Conservation (phyloP, 1,140 invertebrate genomes). For the Caenorhabditis remanei region DNA sequence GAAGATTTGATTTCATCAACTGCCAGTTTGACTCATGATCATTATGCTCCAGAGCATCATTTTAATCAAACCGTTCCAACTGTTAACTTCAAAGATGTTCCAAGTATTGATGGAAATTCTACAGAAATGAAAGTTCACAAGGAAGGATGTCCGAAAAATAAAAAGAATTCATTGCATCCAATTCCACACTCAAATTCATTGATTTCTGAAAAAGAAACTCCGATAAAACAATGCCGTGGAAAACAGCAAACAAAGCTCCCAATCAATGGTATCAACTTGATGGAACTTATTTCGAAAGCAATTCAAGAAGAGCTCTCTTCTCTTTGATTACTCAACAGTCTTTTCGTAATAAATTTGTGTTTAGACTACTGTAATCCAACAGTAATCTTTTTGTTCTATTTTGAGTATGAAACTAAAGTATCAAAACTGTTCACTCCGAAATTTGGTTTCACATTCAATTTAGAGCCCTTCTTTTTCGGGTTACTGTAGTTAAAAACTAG, state of each 20-base stretch:
- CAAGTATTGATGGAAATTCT: not conserved
- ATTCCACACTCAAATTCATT: slow-evolving; percentile 29
- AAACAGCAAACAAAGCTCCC: not conserved
- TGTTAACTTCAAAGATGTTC: not conserved
- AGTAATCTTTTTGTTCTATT: too few species aligned
- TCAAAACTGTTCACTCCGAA: too few species aligned
- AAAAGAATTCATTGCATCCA: not conserved
- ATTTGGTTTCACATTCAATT: too few species aligned
- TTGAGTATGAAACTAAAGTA: too few species aligned
- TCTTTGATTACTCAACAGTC: not conserved
- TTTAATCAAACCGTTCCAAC: not conserved
- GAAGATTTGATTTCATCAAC: slow-evolving; percentile 13
- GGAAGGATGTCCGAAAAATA: slow-evolving; percentile 24
- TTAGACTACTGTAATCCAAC: not conserved
- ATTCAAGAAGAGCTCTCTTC: slow-evolving; percentile 7
- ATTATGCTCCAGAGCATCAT: slow-evolving; percentile 16
- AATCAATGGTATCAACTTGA: slow-evolving; percentile 21
- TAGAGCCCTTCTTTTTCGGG: too few species aligned
- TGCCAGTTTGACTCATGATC: slow-evolving; percentile 26
- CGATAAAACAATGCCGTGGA: not conserved
- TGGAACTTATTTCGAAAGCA: slow-evolving; percentile 6
- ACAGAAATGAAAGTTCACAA: not conserved
- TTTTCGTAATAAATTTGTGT: not conserved
- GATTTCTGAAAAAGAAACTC: not conserved
- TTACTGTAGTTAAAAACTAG: not conserved